Conservation (phyloP, 2,888 invertebrate genomes). For the Mesodorylaimus sp. region DNA sequence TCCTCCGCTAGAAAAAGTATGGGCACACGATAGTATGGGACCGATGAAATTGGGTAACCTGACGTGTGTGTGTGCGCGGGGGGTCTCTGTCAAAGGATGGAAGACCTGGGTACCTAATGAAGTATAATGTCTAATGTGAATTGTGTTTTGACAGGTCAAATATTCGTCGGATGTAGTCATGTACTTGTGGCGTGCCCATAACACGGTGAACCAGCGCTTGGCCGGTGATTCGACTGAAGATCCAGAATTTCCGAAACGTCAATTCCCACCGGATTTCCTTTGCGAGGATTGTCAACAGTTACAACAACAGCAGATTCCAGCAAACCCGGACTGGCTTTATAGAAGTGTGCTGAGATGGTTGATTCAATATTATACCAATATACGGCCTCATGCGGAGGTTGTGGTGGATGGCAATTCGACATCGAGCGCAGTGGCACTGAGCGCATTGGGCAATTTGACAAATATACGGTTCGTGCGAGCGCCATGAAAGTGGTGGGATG, state of each 20-base stretch:
- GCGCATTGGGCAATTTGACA: no score
- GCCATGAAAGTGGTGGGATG: no score
- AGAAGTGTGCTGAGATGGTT: neutral
- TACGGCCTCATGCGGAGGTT: neutral
- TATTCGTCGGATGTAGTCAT: slow-evolving; percentile 53
- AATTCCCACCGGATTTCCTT: slow-evolving; percentile 51
- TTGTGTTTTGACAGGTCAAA: slow-evolving; percentile 37
- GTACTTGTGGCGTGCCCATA: slow-evolving; percentile 81
- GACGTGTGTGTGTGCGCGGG: neutral
- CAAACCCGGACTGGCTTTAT: neutral
- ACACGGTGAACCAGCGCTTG: slow-evolving; percentile 60
- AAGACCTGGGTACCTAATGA: neutral
- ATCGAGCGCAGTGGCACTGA: no score
- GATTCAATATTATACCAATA: neutral
- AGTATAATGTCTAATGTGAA: neutral
- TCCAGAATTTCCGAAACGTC: slow-evolving; percentile 61
- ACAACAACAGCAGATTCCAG: no score
- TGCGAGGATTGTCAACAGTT: slow-evolving; percentile 42
- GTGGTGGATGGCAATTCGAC: neutral
- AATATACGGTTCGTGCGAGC: no score
- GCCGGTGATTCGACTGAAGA: slow-evolving; percentile 69
- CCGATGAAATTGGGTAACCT: neutral
- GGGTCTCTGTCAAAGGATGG: neutral
- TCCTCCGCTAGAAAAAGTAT: no score
- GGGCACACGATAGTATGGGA: no score